Evolutionary conservation across 2,888 invertebrate species (phyloP).

Genomic region (Gisinianus flammeolus): DNA sequence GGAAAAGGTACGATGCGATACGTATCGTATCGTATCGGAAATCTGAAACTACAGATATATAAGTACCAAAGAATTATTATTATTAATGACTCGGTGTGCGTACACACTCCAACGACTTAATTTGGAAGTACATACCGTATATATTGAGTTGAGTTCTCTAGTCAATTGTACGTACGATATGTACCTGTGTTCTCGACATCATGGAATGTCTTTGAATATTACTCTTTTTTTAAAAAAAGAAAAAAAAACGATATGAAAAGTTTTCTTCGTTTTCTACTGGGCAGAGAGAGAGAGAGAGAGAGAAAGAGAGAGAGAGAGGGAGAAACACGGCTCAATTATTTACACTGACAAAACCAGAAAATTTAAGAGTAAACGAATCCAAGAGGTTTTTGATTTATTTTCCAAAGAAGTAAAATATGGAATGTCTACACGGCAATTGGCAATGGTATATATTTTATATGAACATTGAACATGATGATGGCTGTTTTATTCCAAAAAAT

Average conservation of each 20-base stretch:
- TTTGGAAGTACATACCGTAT: conserved; percentile 3
- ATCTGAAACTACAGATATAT: too few relatives aligned
- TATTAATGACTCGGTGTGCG: too few relatives aligned
- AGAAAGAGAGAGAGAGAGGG: not conserved
- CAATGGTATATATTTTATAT: not conserved
- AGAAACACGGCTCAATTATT: not conserved
- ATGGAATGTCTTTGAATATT: not conserved
- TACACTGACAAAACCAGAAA: conserved; percentile 10
- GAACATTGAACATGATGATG: not conserved
- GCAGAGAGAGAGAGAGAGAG: not conserved
- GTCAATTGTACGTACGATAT: too few relatives aligned
- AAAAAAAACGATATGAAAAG: not conserved
- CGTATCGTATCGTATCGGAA: too few relatives aligned
- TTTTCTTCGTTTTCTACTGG: too few relatives aligned
- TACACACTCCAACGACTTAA: not conserved
- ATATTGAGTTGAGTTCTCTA: too few relatives aligned
- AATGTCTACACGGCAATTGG: not conserved
- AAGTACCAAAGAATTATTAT: too few relatives aligned
- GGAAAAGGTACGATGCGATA: too few relatives aligned
- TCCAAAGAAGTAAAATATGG: not conserved
- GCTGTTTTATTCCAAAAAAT: not conserved
- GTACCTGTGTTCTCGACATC: too few relatives aligned
- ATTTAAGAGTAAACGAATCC: not conserved
- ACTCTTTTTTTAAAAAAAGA: not conserved
- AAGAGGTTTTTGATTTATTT: conserved; percentile 9